phyloP scores from a whole-genome alignment of 1,140 invertebrate species.

The Tenebrio molitor region DNA sequence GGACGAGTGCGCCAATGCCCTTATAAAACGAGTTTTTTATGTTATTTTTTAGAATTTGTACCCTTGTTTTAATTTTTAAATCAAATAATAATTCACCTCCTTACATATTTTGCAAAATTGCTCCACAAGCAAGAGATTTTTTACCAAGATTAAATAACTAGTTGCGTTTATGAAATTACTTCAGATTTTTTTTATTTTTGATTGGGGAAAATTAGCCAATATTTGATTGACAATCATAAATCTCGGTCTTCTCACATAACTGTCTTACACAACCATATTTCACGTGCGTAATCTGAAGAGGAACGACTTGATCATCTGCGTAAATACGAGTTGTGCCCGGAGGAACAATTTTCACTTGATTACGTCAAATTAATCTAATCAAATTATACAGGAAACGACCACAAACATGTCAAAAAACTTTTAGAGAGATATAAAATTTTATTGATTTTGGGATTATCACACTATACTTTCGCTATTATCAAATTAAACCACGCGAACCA shows the following conservation, averaged over 20 bases:
- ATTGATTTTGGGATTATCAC: background rate
- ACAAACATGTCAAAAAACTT: background rate
- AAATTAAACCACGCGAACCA: background rate
- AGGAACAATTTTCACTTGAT: conserved; percentile 16
- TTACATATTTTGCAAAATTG: too few species aligned
- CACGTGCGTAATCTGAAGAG: background rate
- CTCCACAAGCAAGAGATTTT: too few species aligned
- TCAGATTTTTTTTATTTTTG: too few species aligned
- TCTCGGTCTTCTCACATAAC: background rate
- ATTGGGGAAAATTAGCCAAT: background rate
- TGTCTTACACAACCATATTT: too few species aligned
- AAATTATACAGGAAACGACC: background rate
- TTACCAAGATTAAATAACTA: too few species aligned
- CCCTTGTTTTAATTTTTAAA: too few species aligned
- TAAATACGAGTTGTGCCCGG: background rate
- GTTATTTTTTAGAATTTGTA: too few species aligned
- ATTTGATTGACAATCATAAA: background rate
- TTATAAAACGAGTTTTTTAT: too few species aligned
- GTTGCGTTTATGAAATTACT: too few species aligned
- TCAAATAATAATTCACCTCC: too few species aligned
- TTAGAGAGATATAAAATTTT: background rate
- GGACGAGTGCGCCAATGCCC: too few species aligned
- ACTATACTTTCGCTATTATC: background rate
- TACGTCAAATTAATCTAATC: conserved; percentile 14
- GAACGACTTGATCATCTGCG: background rate